Conservation (phyloP, 37 sponge, comb jelly and placozoan species). For the Tethya wilhelma region DNA sequence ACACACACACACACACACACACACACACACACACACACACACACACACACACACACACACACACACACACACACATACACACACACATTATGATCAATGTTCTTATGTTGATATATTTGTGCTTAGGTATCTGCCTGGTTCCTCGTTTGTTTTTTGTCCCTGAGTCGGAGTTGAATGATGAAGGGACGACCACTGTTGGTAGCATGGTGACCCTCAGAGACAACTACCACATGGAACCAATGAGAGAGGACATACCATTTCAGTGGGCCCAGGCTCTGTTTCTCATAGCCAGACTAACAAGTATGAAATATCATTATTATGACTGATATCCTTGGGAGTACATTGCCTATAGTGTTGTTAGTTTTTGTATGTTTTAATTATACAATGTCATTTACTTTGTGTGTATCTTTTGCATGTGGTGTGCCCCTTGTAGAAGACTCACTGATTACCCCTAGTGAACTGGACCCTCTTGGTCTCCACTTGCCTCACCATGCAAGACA, state of each 20-base stretch:
- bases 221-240: constrained; percentile 26
- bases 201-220: constrained; percentile 32
- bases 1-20: no score
- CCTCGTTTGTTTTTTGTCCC: constrained; percentile 74
- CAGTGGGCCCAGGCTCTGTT: constrained; percentile 83
- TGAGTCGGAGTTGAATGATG: constrained; percentile 49
- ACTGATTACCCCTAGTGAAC: constrained; percentile 57
- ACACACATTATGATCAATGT: no score
- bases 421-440: constrained; percentile 39
- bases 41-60: no score
- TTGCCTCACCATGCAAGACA: constrained; percentile 29
- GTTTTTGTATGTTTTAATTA: neutral
- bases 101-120: neutral
- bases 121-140: constrained; percentile 27
- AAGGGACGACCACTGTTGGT: neutral
- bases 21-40: no score
- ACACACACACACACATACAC: no score
- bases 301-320: constrained; percentile 35
- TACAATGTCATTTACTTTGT: neutral
- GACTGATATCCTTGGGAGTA: neutral
- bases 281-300: constrained; percentile 60
- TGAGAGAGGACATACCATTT: constrained; percentile 57
- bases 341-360: neutral
- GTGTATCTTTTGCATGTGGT: neutral
- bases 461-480: constrained; percentile 81